A percentile compares a stretch with the other conserved stretches of the same genome.
These are phyloP conservation scores for Clivina fossor DNA, from an alignment of 2,888 invertebrate genomes.

Conservation along the genomic window DNA sequence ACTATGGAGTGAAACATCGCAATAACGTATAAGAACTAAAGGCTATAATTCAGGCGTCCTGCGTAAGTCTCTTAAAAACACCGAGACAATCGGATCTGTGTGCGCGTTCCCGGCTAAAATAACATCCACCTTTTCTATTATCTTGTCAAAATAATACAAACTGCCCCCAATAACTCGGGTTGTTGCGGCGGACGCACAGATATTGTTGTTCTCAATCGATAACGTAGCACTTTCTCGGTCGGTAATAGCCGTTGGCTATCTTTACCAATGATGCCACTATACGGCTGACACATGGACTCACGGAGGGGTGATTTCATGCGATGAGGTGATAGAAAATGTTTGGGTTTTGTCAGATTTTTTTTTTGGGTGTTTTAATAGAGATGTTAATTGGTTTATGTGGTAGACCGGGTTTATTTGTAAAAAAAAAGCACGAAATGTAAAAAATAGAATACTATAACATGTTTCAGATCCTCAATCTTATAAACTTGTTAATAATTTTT, in stretches of 20 bases:
- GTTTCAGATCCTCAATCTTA: no score
- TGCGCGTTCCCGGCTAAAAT: conserved; percentile 14
- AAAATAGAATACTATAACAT: no score
- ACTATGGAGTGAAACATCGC: not conserved
- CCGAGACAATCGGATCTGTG: conserved; percentile 26
- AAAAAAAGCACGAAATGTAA: no score
- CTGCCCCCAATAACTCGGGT: conserved; percentile 52
- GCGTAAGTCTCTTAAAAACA: conserved; percentile 31
- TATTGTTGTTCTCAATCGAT: conserved; percentile 2
- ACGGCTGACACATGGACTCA: conserved; percentile 15
- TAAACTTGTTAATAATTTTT: no score
- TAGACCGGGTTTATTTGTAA: no score
- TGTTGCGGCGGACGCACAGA: conserved; percentile 42
- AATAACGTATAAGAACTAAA: not conserved
- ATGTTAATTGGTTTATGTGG: conserved; percentile 21
- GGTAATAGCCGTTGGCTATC: conserved; percentile 26
- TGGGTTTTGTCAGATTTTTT: conserved; percentile 9
- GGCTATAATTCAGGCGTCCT: conserved; percentile 13
- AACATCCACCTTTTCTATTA: conserved; percentile 49
- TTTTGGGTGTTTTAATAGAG: conserved; percentile 24
- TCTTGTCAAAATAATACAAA: conserved; percentile 55
- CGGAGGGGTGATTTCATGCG: conserved; percentile 3
- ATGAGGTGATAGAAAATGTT: conserved; percentile 12
- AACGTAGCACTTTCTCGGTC: conserved; percentile 1
- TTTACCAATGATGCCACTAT: conserved; percentile 6